Evolutionary conservation across 2,797 vertebrate species (phyloP), one percentile per base, ranked within the genome.

Genomic region (Austrolebias charrua): DNA sequence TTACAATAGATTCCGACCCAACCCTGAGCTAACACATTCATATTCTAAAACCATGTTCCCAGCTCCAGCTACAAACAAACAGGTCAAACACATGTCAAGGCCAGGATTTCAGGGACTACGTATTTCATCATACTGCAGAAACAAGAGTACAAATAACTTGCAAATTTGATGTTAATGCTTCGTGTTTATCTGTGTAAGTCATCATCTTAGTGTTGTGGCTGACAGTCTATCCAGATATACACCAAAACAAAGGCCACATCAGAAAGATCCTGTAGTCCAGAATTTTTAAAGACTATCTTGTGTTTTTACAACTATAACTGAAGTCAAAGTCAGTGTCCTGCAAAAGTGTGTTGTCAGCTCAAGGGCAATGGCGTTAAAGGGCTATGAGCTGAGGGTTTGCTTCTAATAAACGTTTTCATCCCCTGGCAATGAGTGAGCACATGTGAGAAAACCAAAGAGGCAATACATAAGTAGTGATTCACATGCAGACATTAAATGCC

Each of bases 401-500:
- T 74, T 70, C 40, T 50, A 67, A 81, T 74, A 69, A 83, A 84
- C 73, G 82, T 77, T 81, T 72, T 64, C 76, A 62, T 64, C 55
- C 63, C 62, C 56, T 38, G 48, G 42, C 45, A 70, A 81, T 69
- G 71, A 72, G 66, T 47, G 43, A 0, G 16, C 58, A 73, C 15
- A 46, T 73, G 63, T 44, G 33, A 55, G 55, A 63, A 83, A 70
- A 68, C 19, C 29, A 42, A 76, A 84, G 77, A 48, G 67, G 47
- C 53, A 69, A 49, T 19, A n/a, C 67, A 49, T 48, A 78, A 48
- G 62, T 52, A 19, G 71, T 53, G 69, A 85, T 79, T 76, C 71
- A 72, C 70, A 67, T 18, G 58, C 44, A 78, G 72, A 78, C 60
- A 83, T 82, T 81, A 78, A 86, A 81, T 57, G 70, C 71, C 82